Conservation (phyloP, 1,140 invertebrate genomes). For the Paraescarpia echinospica region DNA sequence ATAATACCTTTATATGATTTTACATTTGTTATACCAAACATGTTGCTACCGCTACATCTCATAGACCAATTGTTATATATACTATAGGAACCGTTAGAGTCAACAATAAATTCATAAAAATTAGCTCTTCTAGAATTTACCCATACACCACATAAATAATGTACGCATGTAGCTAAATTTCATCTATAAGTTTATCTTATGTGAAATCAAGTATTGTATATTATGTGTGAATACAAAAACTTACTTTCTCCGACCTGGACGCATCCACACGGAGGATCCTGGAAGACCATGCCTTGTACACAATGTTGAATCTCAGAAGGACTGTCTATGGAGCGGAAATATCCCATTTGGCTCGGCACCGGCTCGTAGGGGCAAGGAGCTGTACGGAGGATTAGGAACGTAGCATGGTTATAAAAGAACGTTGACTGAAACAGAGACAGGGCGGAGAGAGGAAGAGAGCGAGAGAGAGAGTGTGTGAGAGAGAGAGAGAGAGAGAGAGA, state of each 20-base stretch:
- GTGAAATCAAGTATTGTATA: too few relatives aligned
- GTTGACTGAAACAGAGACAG: too few relatives aligned
- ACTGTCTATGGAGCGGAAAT: not conserved
- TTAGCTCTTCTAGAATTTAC: too few relatives aligned
- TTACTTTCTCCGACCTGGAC: not conserved
- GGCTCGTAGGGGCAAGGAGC: not conserved
- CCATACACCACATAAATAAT: too few relatives aligned
- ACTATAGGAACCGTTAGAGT: too few relatives aligned
- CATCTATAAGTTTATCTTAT: too few relatives aligned
- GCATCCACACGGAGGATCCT: not conserved
- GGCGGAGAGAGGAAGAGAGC: not conserved
- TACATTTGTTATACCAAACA: too few relatives aligned
- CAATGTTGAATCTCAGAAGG: not conserved
- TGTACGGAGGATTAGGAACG: not conserved
- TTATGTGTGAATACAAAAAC: too few relatives aligned
- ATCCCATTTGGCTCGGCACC: not conserved
- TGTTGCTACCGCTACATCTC: too few relatives aligned
- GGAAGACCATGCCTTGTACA: not conserved
- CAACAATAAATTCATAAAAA: too few relatives aligned
- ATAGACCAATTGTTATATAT: too few relatives aligned
- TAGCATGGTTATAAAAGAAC: not conserved
- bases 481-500: slow-evolving; percentile 21
- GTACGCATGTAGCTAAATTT: not conserved
- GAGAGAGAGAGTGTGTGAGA: slow-evolving; percentile 16
- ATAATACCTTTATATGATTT: too few relatives aligned